These are phyloP conservation scores for Zaprionus ornatus DNA, from an alignment of 1,140 invertebrate species.

Conservation along the genomic window DNA sequence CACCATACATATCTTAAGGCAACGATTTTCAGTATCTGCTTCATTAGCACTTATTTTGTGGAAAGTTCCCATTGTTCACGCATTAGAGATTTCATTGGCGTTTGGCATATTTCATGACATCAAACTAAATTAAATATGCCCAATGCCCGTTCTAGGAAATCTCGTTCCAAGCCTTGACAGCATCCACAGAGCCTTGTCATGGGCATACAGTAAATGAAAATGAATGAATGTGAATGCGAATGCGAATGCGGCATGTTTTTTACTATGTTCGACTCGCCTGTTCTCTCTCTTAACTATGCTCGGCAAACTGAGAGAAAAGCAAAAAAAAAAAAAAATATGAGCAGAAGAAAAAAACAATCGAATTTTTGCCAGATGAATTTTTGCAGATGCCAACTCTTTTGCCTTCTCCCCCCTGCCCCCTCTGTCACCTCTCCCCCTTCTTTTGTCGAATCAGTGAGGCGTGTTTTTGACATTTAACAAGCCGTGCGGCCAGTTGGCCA, in stretches of 20 bases:
- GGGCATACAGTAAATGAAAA: conserved; percentile 63
- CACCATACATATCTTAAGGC: no score
- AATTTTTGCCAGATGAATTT: conserved; percentile 67
- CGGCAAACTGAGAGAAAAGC: conserved; percentile 20
- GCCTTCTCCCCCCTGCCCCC: neutral
- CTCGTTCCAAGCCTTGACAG: conserved; percentile 40
- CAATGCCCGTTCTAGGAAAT: conserved; percentile 15
- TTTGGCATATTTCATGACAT: conserved; percentile 15
- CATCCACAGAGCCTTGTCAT: conserved; percentile 50
- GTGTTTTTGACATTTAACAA: conserved; percentile 74
- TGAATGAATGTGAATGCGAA: conserved; percentile 58
- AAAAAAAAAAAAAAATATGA: conserved; percentile 19
- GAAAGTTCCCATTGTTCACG: neutral
- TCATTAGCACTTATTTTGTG: neutral
- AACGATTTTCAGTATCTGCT: no score
- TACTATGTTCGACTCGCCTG: conserved; percentile 14
- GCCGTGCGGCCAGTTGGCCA: conserved; percentile 53
- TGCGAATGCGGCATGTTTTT: conserved; percentile 57
- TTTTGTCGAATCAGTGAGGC: conserved; percentile 57
- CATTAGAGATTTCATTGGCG: conserved; percentile 7
- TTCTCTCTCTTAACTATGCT: conserved; percentile 31
- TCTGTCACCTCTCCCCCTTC: neutral
- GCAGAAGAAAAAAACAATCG: conserved; percentile 48
- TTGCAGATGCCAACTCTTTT: conserved; percentile 55
- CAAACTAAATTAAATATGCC: conserved; percentile 48